These are phyloP conservation scores for Orthosia gracilis DNA, from an alignment of 2,888 invertebrate genomes.

Conservation along the genomic window DNA sequence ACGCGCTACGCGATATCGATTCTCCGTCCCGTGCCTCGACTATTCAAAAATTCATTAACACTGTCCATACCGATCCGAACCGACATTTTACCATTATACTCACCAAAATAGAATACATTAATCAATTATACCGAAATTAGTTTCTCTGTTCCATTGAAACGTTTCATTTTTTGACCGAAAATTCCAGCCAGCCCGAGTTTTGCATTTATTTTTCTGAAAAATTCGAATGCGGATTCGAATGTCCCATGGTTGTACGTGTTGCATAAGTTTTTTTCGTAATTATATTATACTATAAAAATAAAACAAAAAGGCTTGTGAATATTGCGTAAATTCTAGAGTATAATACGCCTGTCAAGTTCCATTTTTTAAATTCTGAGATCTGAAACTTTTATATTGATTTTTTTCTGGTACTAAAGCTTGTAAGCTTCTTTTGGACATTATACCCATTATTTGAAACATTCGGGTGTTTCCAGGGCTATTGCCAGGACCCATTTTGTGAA, in stretches of 20 bases:
- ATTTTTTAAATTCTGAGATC: constrained; percentile 9
- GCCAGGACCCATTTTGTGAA: constrained; percentile 22
- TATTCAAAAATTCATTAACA: constrained; percentile 89
- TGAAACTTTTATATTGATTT: constrained; percentile 14
- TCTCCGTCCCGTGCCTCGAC: constrained; percentile 87
- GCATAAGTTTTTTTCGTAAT: constrained; percentile 50
- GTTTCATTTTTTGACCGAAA: constrained; percentile 31
- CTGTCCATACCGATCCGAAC: constrained; percentile 84
- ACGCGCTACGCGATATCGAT: constrained; percentile 84
- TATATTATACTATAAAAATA: constrained; percentile 61
- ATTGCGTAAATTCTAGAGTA: constrained; percentile 76
- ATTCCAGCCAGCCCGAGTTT: constrained; percentile 2
- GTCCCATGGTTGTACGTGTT: constrained; percentile 45
- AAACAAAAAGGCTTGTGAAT: constrained; percentile 84
- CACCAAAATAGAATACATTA: constrained; percentile 71
- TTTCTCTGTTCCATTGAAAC: constrained; percentile 25
- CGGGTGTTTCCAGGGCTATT: constrained; percentile 39
- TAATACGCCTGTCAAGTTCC: constrained; percentile 46
- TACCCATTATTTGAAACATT: constrained; percentile 39
- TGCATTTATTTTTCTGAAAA: constrained; percentile 14
- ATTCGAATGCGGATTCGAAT: constrained; percentile 25
- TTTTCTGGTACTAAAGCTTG: constrained; percentile 15
- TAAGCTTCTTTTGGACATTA: constrained; percentile 26
- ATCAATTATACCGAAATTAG: constrained; percentile 62
- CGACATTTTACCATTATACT: constrained; percentile 71